These are phyloP conservation scores for Drosophila quadrilineata DNA, from an alignment of 1,140 invertebrate species.

Conservation along the genomic window DNA sequence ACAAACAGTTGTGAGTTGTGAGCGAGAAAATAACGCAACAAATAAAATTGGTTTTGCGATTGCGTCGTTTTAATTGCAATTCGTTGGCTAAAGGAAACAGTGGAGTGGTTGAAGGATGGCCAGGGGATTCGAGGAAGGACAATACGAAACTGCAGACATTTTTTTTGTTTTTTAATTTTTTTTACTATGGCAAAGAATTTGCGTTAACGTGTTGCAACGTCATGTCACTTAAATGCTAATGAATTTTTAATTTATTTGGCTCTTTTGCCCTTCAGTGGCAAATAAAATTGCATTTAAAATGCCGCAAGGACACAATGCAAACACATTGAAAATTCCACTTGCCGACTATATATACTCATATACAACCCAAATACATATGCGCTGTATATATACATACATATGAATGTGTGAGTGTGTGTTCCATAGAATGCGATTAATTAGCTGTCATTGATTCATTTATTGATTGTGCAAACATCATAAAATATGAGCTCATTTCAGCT, in stretches of 20 bases:
- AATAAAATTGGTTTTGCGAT: constrained; percentile 16
- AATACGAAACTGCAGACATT: too few relatives aligned
- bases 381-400: not conserved
- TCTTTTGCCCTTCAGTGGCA: constrained; percentile 36
- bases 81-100: not conserved
- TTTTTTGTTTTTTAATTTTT: too few relatives aligned
- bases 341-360: constrained; percentile 6
- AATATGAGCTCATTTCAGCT: not conserved
- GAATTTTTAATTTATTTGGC: constrained; percentile 64
- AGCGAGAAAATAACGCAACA: not conserved
- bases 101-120: not conserved
- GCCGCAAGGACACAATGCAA: constrained; percentile 48
- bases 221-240: constrained; percentile 58
- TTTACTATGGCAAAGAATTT: too few relatives aligned
- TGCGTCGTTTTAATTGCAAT: constrained; percentile 25
- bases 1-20: not conserved
- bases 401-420: not conserved
- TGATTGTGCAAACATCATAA: constrained; percentile 26
- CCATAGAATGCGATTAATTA: constrained; percentile 54
- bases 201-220: constrained; percentile 6
- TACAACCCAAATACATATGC: not conserved
- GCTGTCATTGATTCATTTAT: constrained; percentile 74
- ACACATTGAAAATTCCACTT: constrained; percentile 44
- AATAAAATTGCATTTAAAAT: constrained; percentile 64
- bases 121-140: too few relatives aligned